Conservation (phyloP, 1,140 invertebrate genomes). For the Drosophila arizonae region DNA sequence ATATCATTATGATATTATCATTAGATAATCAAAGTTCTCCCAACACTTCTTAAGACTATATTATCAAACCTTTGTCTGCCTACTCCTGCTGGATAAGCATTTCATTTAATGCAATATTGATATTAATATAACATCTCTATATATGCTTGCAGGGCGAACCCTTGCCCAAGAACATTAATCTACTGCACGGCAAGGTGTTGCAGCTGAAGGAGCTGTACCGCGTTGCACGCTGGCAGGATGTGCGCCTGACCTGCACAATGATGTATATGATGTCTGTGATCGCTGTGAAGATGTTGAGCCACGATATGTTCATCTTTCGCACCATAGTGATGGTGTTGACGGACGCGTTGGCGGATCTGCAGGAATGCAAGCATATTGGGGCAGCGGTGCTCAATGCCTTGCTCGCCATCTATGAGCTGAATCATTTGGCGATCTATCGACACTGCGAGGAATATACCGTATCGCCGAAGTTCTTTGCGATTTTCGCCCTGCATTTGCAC, state of each 20-base stretch:
- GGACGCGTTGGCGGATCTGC: constrained; percentile 28
- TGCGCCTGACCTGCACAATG: constrained; percentile 1
- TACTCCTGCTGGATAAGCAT: too few relatives aligned
- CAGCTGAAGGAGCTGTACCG: constrained; percentile 40
- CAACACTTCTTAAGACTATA: too few relatives aligned
- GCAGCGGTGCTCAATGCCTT: neutral
- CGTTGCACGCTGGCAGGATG: constrained; percentile 27
- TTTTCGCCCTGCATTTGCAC: constrained; percentile 58
- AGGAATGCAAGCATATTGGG: neutral
- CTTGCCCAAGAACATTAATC: constrained; percentile 10
- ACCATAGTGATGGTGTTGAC: constrained; percentile 42
- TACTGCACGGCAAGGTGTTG: constrained; percentile 34
- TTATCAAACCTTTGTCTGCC: too few relatives aligned
- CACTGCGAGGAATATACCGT: constrained; percentile 29
- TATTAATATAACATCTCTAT: too few relatives aligned
- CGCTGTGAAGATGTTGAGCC: neutral
- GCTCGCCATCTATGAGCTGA: constrained; percentile 9
- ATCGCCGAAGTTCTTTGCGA: constrained; percentile 32
- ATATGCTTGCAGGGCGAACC: neutral
- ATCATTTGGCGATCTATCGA: constrained; percentile 21
- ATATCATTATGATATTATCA: too few relatives aligned
- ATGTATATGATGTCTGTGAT: constrained; percentile 23
- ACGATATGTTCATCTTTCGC: constrained; percentile 83
- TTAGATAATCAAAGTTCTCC: too few relatives aligned
- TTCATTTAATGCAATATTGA: too few relatives aligned